Evolutionary conservation across 2,113 vertebrate species (phyloP).

Genomic region (Phoenicopterus ruber): DNA sequence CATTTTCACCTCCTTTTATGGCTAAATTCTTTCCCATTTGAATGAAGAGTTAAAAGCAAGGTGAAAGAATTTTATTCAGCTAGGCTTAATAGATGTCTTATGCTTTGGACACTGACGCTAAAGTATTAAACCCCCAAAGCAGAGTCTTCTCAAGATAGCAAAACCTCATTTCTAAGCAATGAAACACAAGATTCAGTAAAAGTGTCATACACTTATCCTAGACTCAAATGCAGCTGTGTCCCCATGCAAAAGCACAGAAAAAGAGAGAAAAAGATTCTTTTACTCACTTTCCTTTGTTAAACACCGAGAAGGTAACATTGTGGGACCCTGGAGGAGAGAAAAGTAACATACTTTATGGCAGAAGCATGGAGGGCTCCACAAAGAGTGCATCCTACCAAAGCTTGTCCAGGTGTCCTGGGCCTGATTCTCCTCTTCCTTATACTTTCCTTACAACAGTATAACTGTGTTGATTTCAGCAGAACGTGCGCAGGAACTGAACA

Average conservation of each 20-base stretch:
- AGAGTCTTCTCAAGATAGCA: not conserved
- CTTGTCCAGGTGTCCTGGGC: not conserved
- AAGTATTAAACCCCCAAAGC: not conserved
- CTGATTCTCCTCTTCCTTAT: not conserved
- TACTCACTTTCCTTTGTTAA: constrained; percentile 81
- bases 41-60: not conserved
- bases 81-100: not conserved
- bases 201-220: fast-evolving
- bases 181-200: not conserved
- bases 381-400: not conserved
- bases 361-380: fast-evolving
- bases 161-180: not conserved
- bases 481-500: not conserved
- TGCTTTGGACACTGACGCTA: not conserved
- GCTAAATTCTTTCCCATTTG: not conserved
- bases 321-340: constrained; percentile 71
- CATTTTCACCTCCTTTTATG: not conserved
- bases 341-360: not conserved
- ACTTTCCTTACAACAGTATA: not conserved
- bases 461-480: not conserved
- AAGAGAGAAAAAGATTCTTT: not conserved
- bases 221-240: not conserved
- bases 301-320: constrained; percentile 74
- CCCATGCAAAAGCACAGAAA: not conserved
- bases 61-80: not conserved